Evolutionary conservation across 2,888 invertebrate genomes (phyloP).

Genomic region (Anodontia alba): DNA sequence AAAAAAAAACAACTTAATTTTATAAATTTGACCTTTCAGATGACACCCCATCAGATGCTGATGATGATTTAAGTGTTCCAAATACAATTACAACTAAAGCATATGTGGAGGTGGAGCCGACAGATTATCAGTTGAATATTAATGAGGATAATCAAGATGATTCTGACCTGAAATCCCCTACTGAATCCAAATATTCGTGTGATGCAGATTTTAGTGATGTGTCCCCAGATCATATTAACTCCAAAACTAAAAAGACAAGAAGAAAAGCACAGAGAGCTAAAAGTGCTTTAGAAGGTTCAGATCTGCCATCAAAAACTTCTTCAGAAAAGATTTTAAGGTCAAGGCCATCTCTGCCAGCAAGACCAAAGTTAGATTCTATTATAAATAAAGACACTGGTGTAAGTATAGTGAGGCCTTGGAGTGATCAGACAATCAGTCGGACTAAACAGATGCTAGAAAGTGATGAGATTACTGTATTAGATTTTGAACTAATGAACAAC

Average conservation of each 20-base stretch:
- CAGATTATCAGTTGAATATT: constrained; percentile 35
- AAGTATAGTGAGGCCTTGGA: constrained; percentile 61
- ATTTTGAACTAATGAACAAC: constrained; percentile 63
- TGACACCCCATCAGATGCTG: constrained; percentile 58
- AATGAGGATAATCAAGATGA: constrained; percentile 30
- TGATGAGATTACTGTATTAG: constrained; percentile 63
- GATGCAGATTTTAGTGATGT: constrained; percentile 75
- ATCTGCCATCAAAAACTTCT: constrained; percentile 56
- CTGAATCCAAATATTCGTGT: constrained; percentile 60
- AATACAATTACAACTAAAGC: constrained; percentile 77
- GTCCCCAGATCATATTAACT: constrained; percentile 69
- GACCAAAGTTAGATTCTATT: constrained; percentile 57
- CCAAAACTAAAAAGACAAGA: constrained; percentile 60
- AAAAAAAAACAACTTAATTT: too few relatives aligned
- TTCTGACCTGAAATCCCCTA: constrained; percentile 51
- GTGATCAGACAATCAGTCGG: constrained; percentile 62
- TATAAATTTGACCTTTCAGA: constrained; percentile 26
- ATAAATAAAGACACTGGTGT: constrained; percentile 64
- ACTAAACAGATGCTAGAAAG: constrained; percentile 63
- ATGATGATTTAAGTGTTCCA: constrained; percentile 69
- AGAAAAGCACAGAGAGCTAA: constrained; percentile 76
- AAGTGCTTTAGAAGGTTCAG: constrained; percentile 74
- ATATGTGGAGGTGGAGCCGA: constrained; percentile 65
- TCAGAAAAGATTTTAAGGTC: constrained; percentile 46
- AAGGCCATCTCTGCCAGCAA: constrained; percentile 55